A percentile compares a stretch with the other conserved stretches of the same genome.
Evolutionary conservation across 2,797 vertebrate species (phyloP).

Genomic region (Periophthalmus magnuspinnatus): DNA sequence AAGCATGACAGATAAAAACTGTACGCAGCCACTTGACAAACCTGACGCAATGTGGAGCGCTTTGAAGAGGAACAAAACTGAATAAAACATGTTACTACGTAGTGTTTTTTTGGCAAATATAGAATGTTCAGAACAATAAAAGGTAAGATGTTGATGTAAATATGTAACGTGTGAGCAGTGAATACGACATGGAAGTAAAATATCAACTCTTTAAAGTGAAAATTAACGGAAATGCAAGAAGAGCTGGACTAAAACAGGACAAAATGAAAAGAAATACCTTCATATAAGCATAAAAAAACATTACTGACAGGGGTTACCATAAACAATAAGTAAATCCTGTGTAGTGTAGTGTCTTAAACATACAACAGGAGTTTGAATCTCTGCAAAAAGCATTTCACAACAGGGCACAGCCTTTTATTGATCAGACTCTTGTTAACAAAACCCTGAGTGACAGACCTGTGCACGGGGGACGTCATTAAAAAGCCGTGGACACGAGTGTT

Average conservation of each 20-base stretch:
- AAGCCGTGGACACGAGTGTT: background rate
- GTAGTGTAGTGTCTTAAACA: background rate
- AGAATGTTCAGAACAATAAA: too few species aligned
- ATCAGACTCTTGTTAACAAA: background rate
- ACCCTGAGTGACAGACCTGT: background rate
- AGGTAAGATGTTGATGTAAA: too few species aligned
- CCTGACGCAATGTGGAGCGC: too few species aligned
- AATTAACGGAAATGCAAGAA: background rate
- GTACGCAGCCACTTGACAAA: too few species aligned
- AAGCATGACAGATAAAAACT: too few species aligned
- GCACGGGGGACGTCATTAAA: slow-evolving; percentile 3
- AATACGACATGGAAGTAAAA: too few species aligned
- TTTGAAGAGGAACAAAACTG: too few species aligned
- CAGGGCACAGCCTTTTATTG: background rate
- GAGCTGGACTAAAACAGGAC: background rate
- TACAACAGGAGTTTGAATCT: background rate
- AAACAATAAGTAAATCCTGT: background rate
- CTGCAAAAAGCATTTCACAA: background rate
- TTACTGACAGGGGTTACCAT: background rate
- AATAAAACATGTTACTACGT: too few species aligned
- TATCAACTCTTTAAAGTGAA: too few species aligned
- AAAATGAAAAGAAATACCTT: background rate
- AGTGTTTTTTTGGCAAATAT: too few species aligned
- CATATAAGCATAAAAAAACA: background rate
- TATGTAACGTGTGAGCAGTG: too few species aligned